These are phyloP conservation scores for Deilephila porcellus DNA, from an alignment of 2,888 invertebrate species.

Conservation along the genomic window DNA sequence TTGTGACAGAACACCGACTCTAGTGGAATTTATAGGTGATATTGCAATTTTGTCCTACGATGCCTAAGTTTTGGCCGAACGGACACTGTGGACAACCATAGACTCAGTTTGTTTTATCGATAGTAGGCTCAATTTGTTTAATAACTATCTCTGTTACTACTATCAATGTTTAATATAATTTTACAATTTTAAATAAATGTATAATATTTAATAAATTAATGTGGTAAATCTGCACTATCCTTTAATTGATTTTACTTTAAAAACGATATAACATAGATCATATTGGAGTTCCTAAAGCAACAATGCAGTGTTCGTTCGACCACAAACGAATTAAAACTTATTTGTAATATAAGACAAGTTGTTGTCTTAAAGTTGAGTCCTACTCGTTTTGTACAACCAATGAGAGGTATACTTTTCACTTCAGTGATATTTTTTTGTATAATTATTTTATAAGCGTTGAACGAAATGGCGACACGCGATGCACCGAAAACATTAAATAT, in stretches of 20 bases:
- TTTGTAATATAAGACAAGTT: slow-evolving; percentile 18
- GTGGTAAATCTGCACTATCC: too few relatives aligned
- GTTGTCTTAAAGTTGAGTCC: slow-evolving; percentile 4
- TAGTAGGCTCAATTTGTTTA: not conserved
- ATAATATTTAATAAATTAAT: not conserved
- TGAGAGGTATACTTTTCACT: slow-evolving; percentile 27
- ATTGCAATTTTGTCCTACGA: slow-evolving; percentile 66
- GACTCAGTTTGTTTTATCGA: not conserved
- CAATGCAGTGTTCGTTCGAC: slow-evolving; percentile 6
- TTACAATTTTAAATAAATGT: not conserved
- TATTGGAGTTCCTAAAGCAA: not conserved
- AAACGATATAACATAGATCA: not conserved
- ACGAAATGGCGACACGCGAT: slow-evolving; percentile 30
- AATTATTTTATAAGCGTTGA: slow-evolving; percentile 32
- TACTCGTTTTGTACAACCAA: slow-evolving; percentile 1
- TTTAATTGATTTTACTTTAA: not conserved
- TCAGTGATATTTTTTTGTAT: slow-evolving; percentile 33
- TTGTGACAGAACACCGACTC: slow-evolving; percentile 50
- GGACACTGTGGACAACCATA: not conserved
- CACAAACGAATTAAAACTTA: slow-evolving; percentile 7
- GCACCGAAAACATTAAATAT: not conserved
- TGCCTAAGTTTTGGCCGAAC: slow-evolving; percentile 21
- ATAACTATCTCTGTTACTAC: not conserved
- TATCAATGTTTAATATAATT: not conserved
- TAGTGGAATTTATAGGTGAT: slow-evolving; percentile 60